Base-by-base conservation (phyloP, 2,113 vertebrate genomes). In the Triplophysa tibetana region DNA sequence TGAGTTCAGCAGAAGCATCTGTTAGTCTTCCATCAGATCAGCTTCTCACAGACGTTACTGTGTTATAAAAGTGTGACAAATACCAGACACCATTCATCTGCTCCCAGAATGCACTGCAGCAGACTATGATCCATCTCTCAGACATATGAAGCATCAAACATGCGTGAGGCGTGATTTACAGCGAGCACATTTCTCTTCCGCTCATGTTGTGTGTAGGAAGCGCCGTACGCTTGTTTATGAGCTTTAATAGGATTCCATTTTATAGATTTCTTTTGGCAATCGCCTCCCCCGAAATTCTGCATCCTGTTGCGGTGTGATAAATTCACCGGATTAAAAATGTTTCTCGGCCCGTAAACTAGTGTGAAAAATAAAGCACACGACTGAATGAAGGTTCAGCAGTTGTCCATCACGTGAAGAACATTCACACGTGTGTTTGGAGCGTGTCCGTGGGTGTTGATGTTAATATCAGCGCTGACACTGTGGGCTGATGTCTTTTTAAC, bases 241-340 rank as follows among this genome's bases (percentile, higher is more conserved):
- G 77, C 82, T 88, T 90, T 91, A 92, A 92, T 89, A 91, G 92
- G 91, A 92, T 92, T 92, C 87, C 88, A 91, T 92, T 91, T 90
- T 88, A 88, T 85, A 89, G 89, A 89, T 92, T 89, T 89, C 73
- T 29, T 88, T 88, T 85, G 88, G 88, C 85, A 87, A 89, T 87
- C 85, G 83, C 85, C 88, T 85, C 89, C 86, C 86, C 83, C 76
- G 14, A 88, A 79, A 89, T 80, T 78, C 54, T 52, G 82, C 84
- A 87, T 90, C 83, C 85, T 83, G 87, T 83, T 80, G 80, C 83
- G 78, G 84, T 67, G 56, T 85, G 88, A 91, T 89, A 87, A 82
- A 89, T 88, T 85, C 86, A 86, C 80, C 80, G 88, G 89, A 90
- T 90, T 90, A 90, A 85, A 80, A 85, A 85, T 64, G 77, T 75